Evolutionary conservation across 2,113 vertebrate genomes (phyloP), one percentile per base, ranked within the genome.

Genomic region (Gasterosteus nipponicus): DNA sequence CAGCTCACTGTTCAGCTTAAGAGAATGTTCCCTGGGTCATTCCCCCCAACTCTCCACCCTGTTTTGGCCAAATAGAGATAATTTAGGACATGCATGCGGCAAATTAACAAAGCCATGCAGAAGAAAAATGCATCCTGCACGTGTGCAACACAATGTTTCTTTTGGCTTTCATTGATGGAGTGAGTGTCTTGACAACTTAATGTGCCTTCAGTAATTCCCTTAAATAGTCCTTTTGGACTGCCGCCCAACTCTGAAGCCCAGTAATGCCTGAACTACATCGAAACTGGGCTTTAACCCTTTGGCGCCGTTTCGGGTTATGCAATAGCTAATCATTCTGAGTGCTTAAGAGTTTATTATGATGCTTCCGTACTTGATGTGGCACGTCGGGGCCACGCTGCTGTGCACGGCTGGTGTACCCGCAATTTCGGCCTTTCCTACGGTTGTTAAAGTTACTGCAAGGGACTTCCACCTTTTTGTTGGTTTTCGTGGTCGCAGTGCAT

Each of bases 241-340:
- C 8, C 80, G 90, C 92, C 92, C 84, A 86, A 91, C 59, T 69
- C 61, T 29, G 81, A 83, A 90, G 82, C 87, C 73, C 81, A 80
- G 89, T 87, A 90, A 92, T 82, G 90, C 80, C 69, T 80, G 69
- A 90, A 92, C 86, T 87, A 90, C 84, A 92, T 92, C 92, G 90
- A 91, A 92, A 90, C 87, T 78, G 73, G 69, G 83, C 78, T 92
- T 92, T 87, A 92, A 92, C 89, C 83, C 89, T 87, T 88, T 91
- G 87, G 81, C 86, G 87, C 35, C 1, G 39, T 29, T 88, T 88
- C 87, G 89, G 86, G 79, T 93, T 93, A 89, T 82, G 82, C 90
- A 90, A 91, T 69, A 90, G 84, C 91, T 92, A 92, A 94, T 94
- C 89, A 93, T 81, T 83, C 14, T 91, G 86, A 95, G 92, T 94